A percentile compares a stretch with the other conserved stretches of the same genome.
These are phyloP conservation scores for Bombus confusus DNA, from an alignment of 1,140 invertebrate genomes.

Conservation along the genomic window DNA sequence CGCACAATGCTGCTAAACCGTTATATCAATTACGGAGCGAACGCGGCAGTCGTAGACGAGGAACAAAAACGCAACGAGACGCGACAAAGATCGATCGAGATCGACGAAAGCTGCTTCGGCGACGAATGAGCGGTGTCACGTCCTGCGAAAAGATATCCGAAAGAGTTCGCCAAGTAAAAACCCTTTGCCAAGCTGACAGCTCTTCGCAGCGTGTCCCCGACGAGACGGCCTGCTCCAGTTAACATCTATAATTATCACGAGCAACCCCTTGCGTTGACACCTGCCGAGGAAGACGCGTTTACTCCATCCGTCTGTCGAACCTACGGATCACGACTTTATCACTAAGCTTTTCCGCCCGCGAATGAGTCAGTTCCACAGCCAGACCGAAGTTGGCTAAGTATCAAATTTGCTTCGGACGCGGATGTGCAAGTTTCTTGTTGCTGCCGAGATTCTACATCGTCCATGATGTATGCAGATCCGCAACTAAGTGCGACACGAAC, in stretches of 20 bases:
- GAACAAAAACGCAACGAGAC: not conserved
- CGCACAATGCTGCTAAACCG: constrained; percentile 1
- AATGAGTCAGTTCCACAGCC: constrained; percentile 53
- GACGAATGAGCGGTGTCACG: not conserved
- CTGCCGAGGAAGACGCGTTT: constrained; percentile 5
- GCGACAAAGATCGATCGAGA: not conserved
- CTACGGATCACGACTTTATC: not conserved
- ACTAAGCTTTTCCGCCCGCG: not conserved
- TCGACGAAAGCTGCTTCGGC: not conserved
- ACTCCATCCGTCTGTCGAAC: not conserved
- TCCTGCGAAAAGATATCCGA: not conserved
- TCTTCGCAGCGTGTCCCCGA: not conserved
- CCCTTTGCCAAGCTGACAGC: not conserved
- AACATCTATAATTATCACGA: constrained; percentile 50
- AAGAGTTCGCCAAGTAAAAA: not conserved
- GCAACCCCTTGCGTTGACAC: constrained; percentile 27
- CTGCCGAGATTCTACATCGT: constrained; percentile 15
- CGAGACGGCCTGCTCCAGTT: constrained; percentile 56
- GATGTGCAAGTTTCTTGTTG: constrained; percentile 9
- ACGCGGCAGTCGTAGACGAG: not conserved
- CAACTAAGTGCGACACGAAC: constrained; percentile 48
- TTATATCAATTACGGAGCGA: constrained; percentile 27
- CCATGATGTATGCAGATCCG: not conserved
- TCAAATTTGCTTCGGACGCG: constrained; percentile 66
- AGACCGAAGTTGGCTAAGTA: constrained; percentile 66